Percentiles rank a stretch among this genome's conserved stretches.
phyloP scores from a whole-genome alignment of 2,113 vertebrate species.

The Pholis gunnellus region DNA sequence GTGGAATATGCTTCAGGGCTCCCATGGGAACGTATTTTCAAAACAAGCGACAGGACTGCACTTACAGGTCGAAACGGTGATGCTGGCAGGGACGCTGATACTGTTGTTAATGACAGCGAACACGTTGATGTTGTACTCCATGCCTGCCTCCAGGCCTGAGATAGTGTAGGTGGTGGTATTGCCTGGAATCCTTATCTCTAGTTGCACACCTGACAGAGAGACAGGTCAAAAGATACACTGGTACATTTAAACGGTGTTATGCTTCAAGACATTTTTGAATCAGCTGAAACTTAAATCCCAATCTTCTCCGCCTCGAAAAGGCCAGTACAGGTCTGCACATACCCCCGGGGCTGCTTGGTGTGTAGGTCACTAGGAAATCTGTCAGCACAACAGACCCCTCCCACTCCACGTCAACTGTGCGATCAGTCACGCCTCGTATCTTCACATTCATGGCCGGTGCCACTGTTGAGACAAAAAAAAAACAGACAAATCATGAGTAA shows the following conservation, averaged over 20 bases:
- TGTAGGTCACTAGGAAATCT: constrained; percentile 93
- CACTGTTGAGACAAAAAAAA: constrained; percentile 82
- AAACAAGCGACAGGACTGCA: constrained; percentile 52
- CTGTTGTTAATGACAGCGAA: constrained; percentile 91
- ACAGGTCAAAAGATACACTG: constrained; percentile 11
- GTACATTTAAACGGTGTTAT: neutral
- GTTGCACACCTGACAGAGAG: constrained; percentile 80
- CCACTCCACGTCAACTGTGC: constrained; percentile 92
- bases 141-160: constrained; percentile 89
- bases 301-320: neutral
- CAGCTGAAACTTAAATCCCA: neutral
- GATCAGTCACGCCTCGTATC: constrained; percentile 88
- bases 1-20: neutral
- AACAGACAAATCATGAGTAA: neutral
- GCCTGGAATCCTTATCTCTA: constrained; percentile 92
- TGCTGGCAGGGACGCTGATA: constrained; percentile 89
- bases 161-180: constrained; percentile 89
- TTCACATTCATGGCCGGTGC: constrained; percentile 90
- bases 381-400: constrained; percentile 88
- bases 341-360: constrained; percentile 86
- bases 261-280: constrained; percentile 11
- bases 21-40: neutral
- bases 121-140: constrained; percentile 95
- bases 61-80: constrained; percentile 94
- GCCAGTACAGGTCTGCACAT: neutral